Evolutionary conservation across 2,797 vertebrate species (phyloP), one percentile per base, ranked within the genome.

Genomic region (Dendrocincla fuliginosa): DNA sequence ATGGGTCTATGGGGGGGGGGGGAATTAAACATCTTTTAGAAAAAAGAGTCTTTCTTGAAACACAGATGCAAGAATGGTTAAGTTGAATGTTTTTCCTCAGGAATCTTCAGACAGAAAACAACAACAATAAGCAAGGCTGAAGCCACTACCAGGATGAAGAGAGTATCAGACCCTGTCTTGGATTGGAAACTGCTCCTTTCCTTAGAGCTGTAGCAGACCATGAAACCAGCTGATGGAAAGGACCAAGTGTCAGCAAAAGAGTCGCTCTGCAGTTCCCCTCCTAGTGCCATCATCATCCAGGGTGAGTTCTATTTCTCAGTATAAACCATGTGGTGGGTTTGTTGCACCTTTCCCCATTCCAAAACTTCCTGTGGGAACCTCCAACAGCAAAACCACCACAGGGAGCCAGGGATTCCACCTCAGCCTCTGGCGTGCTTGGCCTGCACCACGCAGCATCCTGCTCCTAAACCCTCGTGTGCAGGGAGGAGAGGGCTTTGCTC

Each of bases 11-110:
- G n/a, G 35, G 86, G 73, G 87, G 41, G 30, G 8, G 63, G 28
- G 7, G 63, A 96, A 97, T 95, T 10, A 95, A 97, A 96, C 88
- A 97, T 79, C 70, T 97, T 96, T 96, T 42, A 78, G 85, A 97
- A 97, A 97, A 73, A 97, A 97, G 90, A 55, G 20, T 68, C 64
- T 85, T 83, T 89, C 69, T 96, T 90, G 37, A 92, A 97, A 96
- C n/a, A 52, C 61, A 83, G 52, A 93, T 96, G 82, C 44, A 83
- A 85, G 90, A 96, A 95, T 77, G 17, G 49, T 90, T 95, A 90
- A 95, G 73, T 13, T 28, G 46, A 60, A 53, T 49, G 13, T 9
- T 85, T 97, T 96, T 96, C 88, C 60, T 94, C 59, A 19, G 94
- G 74, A 87, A 84, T 73, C 61, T 93, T 91, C 49, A 69, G 33